A percentile compares a stretch with the other conserved stretches of the same genome.
These are phyloP conservation scores for Cataglyphis altisquamis DNA, from an alignment of 2,888 invertebrate genomes.

Conservation along the genomic window DNA sequence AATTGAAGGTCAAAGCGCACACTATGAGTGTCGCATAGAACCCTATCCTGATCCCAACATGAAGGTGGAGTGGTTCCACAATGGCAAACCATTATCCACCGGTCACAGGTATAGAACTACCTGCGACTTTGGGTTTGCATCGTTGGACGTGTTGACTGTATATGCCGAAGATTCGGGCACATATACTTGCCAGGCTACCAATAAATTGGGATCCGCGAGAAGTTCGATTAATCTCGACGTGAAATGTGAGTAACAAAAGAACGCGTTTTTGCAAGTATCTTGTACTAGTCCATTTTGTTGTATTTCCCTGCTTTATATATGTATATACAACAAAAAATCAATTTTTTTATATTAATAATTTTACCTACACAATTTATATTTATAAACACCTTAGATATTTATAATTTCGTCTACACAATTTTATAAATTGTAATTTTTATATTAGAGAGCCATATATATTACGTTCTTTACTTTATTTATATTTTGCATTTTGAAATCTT, in stretches of 20 bases:
- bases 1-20: conserved; percentile 95
- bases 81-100: conserved; percentile 94
- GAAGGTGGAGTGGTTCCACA: conserved; percentile 97
- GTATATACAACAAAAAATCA: background rate
- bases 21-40: conserved; percentile 97
- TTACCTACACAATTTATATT: background rate
- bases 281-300: background rate
- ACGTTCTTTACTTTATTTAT: background rate
- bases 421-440: background rate
- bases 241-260: conserved; percentile 89
- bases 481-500: background rate
- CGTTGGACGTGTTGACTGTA: conserved; percentile 97
- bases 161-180: conserved; percentile 98
- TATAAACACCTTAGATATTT: background rate
- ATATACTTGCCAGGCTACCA: conserved; percentile 95
- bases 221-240: conserved; percentile 94
- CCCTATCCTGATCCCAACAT: conserved; percentile 96
- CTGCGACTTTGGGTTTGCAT: conserved; percentile 98
- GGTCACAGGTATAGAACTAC: conserved; percentile 97
- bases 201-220: conserved; percentile 93
- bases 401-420: background rate
- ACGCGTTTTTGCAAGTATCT: conserved; percentile 4
- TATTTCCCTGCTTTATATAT: background rate
- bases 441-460: background rate
- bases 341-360: conserved; percentile 4